Evolutionary conservation across 2,797 vertebrate genomes (phyloP).

Genomic region (Rachycentron canadum): DNA sequence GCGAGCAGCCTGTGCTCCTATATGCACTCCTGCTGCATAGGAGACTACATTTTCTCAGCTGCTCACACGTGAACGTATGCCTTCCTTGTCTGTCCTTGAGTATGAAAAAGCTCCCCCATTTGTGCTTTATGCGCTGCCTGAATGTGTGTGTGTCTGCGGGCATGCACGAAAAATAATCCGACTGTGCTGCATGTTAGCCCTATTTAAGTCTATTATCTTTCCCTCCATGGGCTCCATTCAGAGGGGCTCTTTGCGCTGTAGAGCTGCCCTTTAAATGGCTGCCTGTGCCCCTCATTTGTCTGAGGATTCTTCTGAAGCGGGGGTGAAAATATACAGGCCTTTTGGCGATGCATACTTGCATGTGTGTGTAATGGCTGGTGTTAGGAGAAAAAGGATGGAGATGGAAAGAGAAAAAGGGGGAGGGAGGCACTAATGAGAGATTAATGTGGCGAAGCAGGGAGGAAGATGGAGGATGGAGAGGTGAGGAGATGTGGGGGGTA

Average conservation of each 20-base stretch:
- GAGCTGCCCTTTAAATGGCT: conserved; percentile 67
- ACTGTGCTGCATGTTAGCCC: conserved; percentile 48
- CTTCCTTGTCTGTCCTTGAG: conserved; percentile 35
- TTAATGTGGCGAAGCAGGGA: conserved; percentile 69
- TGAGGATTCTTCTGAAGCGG: conserved; percentile 49
- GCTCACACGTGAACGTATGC: conserved; percentile 28
- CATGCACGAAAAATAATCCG: conserved; percentile 25
- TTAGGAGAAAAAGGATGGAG: conserved; percentile 36
- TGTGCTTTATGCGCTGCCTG: background rate
- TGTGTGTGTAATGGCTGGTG: conserved; percentile 52
- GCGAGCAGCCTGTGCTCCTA: conserved; percentile 51
- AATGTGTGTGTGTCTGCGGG: conserved; percentile 13
- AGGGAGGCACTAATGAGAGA: conserved; percentile 67
- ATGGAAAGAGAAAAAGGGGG: conserved; percentile 12
- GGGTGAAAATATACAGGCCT: conserved; percentile 44
- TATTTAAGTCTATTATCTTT: conserved; percentile 64
- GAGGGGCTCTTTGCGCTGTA: conserved; percentile 48
- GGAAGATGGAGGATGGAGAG: conserved; percentile 50
- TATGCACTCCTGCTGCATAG: conserved; percentile 33
- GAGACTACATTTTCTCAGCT: conserved; percentile 28
- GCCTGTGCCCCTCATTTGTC: conserved; percentile 56
- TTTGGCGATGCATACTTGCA: conserved; percentile 19
- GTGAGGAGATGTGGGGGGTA: conserved; percentile 23
- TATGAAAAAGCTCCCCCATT: conserved; percentile 20
- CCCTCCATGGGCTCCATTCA: conserved; percentile 52